These are phyloP conservation scores for Podocnemis expansa DNA, from an alignment of 2,113 vertebrate species.

Conservation along the genomic window DNA sequence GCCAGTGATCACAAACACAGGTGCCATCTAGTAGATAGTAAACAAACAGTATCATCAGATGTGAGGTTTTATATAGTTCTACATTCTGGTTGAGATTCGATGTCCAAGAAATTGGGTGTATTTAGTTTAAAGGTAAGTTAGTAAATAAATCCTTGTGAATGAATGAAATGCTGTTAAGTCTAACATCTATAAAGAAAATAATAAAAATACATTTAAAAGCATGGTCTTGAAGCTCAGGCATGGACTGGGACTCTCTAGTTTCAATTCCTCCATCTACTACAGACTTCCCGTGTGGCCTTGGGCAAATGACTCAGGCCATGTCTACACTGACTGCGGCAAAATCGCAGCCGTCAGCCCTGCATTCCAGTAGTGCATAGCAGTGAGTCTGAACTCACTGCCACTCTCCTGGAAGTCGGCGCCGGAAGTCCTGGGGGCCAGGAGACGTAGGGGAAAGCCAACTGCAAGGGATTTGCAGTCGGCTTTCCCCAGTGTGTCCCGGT, in stretches of 20 bases:
- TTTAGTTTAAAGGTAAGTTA: not conserved
- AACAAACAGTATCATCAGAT: not conserved
- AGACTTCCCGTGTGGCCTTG: not conserved
- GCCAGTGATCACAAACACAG: not conserved
- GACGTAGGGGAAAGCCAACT: too few species aligned
- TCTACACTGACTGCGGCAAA: too few species aligned
- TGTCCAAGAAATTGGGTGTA: not conserved
- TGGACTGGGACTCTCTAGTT: not conserved
- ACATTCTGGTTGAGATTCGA: accelerated
- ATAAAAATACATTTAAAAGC: not conserved
- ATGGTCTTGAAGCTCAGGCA: not conserved
- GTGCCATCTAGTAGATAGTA: constrained; percentile 35
- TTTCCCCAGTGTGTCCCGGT: too few species aligned
- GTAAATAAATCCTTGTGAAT: not conserved
- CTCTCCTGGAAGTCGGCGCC: too few species aligned
- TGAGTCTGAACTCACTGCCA: too few species aligned
- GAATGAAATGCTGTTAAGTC: not conserved
- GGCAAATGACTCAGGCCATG: not conserved
- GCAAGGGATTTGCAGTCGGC: too few species aligned
- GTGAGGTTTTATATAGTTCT: accelerated
- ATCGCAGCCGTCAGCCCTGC: too few species aligned
- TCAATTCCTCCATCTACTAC: not conserved
- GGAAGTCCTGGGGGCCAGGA: too few species aligned
- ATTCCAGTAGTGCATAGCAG: too few species aligned
- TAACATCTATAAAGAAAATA: not conserved